These are phyloP conservation scores for Torymus aiolomorphi DNA, from an alignment of 2,888 invertebrate species.

Conservation along the genomic window DNA sequence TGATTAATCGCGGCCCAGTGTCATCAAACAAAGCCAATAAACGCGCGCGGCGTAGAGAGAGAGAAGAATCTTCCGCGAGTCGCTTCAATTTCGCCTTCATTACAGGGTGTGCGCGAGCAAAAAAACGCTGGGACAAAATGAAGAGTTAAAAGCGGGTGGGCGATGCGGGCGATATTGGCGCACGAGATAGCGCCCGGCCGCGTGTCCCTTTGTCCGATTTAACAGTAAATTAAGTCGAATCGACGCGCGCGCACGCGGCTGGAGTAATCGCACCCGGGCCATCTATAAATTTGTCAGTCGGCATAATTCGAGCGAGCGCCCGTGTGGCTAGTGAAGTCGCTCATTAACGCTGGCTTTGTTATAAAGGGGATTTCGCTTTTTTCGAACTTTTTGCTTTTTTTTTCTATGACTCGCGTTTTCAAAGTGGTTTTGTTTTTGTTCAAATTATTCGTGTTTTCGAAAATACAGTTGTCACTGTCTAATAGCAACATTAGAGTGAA, in stretches of 20 bases:
- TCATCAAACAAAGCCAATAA: constrained; percentile 29
- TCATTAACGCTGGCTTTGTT: constrained; percentile 29
- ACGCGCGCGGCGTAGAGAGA: constrained; percentile 3
- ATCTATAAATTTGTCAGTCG: constrained; percentile 50
- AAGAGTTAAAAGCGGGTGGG: constrained; percentile 36
- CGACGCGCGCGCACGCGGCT: constrained; percentile 8
- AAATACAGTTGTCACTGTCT: too few relatives aligned
- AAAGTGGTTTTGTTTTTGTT: too few relatives aligned
- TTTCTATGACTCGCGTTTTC: too few relatives aligned
- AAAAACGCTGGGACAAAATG: constrained; percentile 29
- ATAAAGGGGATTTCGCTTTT: too few relatives aligned
- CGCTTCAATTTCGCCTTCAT: constrained; percentile 39
- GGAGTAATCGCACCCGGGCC: constrained; percentile 63
- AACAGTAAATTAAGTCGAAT: constrained; percentile 55
- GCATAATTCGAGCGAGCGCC: constrained; percentile 14
- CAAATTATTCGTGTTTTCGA: too few relatives aligned
- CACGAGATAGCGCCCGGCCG: not conserved
- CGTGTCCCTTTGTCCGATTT: constrained; percentile 54
- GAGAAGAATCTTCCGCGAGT: constrained; percentile 24
- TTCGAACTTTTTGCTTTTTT: too few relatives aligned
- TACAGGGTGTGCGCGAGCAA: constrained; percentile 35
- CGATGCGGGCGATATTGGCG: constrained; percentile 21
- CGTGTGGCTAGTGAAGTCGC: constrained; percentile 21
- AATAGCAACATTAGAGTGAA: too few relatives aligned
- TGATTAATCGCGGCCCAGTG: constrained; percentile 28